phyloP scores from a whole-genome alignment of 1,140 invertebrate species.

The Paraescarpia echinospica region DNA sequence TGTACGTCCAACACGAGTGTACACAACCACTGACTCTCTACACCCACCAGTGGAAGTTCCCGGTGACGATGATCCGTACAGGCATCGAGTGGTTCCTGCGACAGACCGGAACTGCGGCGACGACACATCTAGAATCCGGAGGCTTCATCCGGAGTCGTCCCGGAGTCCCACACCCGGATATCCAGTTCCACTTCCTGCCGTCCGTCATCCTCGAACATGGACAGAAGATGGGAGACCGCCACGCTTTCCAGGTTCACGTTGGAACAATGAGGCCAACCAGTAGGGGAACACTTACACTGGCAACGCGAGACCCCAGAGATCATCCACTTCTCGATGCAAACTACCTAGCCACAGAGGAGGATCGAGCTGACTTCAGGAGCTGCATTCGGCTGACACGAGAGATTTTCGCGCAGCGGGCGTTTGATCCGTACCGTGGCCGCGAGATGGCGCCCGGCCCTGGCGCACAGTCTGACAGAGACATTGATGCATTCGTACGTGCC shows the following conservation, averaged over 20 bases:
- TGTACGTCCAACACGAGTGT: slow-evolving; percentile 61
- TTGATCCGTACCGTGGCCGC: slow-evolving; percentile 56
- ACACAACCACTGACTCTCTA: slow-evolving; percentile 61
- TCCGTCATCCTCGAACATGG: slow-evolving; percentile 62
- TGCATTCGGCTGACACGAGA: slow-evolving; percentile 51
- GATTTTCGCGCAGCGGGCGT: slow-evolving; percentile 60
- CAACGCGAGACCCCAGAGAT: slow-evolving; percentile 71
- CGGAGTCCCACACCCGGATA: slow-evolving; percentile 58
- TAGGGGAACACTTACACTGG: slow-evolving; percentile 50
- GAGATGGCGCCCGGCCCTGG: slow-evolving; percentile 56
- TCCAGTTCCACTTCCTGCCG: slow-evolving; percentile 63
- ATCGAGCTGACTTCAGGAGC: slow-evolving; percentile 46
- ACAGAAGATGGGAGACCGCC: slow-evolving; percentile 50
- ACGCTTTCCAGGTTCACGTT: slow-evolving; percentile 58
- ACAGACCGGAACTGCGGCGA: slow-evolving; percentile 56
- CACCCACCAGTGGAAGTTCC: slow-evolving; percentile 62
- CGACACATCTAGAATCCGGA: slow-evolving; percentile 61
- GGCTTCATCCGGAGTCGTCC: slow-evolving; percentile 58
- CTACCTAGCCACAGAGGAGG: slow-evolving; percentile 51
- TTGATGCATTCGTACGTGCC: slow-evolving; percentile 49
- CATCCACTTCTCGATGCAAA: slow-evolving; percentile 83
- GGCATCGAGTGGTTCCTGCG: slow-evolving; percentile 61
- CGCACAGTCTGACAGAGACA: slow-evolving; percentile 42
- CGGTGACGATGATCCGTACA: slow-evolving; percentile 61
- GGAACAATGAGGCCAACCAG: slow-evolving; percentile 56